phyloP scores from a whole-genome alignment of 2,113 vertebrate genomes.

The Apteryx owenii region DNA sequence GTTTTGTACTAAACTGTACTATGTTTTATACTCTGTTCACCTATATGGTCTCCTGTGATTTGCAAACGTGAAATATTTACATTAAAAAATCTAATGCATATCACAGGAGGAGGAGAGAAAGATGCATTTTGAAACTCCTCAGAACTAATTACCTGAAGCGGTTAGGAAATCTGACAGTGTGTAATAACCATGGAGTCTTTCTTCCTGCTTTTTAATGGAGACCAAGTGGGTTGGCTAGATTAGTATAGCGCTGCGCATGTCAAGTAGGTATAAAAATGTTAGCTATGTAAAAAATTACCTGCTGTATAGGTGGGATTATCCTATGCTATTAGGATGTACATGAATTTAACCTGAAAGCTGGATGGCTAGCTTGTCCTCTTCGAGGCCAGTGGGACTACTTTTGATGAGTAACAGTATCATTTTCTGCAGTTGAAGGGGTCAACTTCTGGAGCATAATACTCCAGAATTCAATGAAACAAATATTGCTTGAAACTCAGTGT shows the following conservation, averaged over 20 bases:
- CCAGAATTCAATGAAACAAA: not conserved
- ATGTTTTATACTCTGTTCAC: conserved; percentile 8
- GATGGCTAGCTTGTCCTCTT: not conserved
- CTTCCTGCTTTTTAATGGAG: not conserved
- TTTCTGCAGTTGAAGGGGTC: not conserved
- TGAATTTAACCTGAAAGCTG: not conserved
- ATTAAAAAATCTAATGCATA: not conserved
- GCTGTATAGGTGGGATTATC: not conserved
- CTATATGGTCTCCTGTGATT: conserved; percentile 1
- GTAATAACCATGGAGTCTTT: not conserved
- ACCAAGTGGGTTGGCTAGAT: not conserved
- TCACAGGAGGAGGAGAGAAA: not conserved
- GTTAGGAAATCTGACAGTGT: not conserved
- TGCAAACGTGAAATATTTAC: conserved; percentile 31
- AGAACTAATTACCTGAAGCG: not conserved
- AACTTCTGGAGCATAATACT: not conserved
- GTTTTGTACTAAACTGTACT: not conserved
- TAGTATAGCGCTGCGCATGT: not conserved
- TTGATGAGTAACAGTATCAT: not conserved
- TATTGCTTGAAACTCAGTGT: not conserved
- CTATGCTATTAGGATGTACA: not conserved
- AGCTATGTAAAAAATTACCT: not conserved
- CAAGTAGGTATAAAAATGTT: not conserved
- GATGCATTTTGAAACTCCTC: not conserved
- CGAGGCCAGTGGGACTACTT: not conserved